phyloP scores from a whole-genome alignment of 2,888 invertebrate species.

The Drosophila aldrichi region DNA sequence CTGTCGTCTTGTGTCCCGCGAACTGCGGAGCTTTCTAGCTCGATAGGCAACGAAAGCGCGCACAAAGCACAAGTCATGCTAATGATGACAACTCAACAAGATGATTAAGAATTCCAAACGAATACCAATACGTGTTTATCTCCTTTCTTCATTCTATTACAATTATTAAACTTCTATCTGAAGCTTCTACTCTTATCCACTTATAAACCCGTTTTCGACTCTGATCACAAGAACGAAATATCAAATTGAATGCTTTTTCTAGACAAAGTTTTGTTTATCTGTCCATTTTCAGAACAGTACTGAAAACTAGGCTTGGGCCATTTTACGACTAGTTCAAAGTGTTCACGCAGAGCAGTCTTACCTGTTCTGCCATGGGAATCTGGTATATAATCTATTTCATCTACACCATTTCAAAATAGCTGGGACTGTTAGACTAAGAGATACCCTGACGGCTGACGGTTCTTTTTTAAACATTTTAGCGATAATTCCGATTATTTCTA shows the following conservation, averaged over 20 bases:
- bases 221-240: neutral
- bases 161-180: constrained; percentile 5
- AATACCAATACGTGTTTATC: constrained; percentile 3
- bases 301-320: neutral
- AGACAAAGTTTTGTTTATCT: neutral
- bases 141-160: neutral
- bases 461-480: too few relatives aligned
- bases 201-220: neutral
- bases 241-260: neutral
- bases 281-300: too few relatives aligned
- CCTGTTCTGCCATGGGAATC: neutral
- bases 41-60: constrained; percentile 34
- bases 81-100: constrained; percentile 44
- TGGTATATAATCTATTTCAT: too few relatives aligned
- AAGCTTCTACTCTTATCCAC: neutral
- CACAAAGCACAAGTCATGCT: constrained; percentile 43
- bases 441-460: too few relatives aligned
- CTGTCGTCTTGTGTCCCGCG: neutral
- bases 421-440: too few relatives aligned
- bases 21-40: constrained; percentile 43
- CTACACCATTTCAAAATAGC: too few relatives aligned
- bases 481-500: too few relatives aligned
- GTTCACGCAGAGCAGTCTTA: neutral
- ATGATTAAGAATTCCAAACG: constrained; percentile 10
- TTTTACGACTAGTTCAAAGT: neutral